Percentiles rank a stretch among this genome's conserved stretches.
phyloP scores from a whole-genome alignment of 2,113 vertebrate genomes.

The Clinocottus analis region DNA sequence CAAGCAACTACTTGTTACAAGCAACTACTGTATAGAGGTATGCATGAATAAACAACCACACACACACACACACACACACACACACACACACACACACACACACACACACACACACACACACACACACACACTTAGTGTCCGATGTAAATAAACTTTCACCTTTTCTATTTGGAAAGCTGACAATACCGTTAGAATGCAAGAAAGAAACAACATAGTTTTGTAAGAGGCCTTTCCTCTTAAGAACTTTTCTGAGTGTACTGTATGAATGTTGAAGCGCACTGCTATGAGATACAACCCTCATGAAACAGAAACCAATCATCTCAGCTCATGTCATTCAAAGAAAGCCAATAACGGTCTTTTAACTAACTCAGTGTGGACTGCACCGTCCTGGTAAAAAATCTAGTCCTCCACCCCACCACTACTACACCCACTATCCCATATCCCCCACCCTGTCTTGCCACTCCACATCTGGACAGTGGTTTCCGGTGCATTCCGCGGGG shows the following conservation, averaged over 20 bases:
- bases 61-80: conserved; percentile 42
- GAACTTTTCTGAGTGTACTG: too few species aligned
- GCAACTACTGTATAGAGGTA: too few species aligned
- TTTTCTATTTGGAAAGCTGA: conserved; percentile 14
- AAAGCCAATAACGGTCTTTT: not conserved
- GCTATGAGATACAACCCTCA: not conserved
- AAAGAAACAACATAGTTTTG: not conserved
- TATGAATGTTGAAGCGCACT: too few species aligned
- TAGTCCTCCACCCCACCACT: not conserved
- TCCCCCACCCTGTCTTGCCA: conserved; percentile 47
- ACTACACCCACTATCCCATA: not conserved
- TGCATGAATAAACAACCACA: too few species aligned
- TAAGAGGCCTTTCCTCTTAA: not conserved
- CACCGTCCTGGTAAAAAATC: too few species aligned
- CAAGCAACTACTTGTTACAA: conserved; percentile 75
- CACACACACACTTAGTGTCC: conserved; percentile 5
- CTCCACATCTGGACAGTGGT: conserved; percentile 80
- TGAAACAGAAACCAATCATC: not conserved
- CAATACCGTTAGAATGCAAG: conserved; percentile 1
- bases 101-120: conserved; percentile 24
- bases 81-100: conserved; percentile 15
- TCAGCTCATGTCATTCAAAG: conserved; percentile 1
- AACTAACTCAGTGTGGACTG: not conserved
- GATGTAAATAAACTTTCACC: conserved; percentile 27
- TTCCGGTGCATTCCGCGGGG: conserved; percentile 64